Evolutionary conservation across 2,888 invertebrate genomes (phyloP), one percentile per base, ranked within the genome.

Genomic region (Cephus nigrinus): DNA sequence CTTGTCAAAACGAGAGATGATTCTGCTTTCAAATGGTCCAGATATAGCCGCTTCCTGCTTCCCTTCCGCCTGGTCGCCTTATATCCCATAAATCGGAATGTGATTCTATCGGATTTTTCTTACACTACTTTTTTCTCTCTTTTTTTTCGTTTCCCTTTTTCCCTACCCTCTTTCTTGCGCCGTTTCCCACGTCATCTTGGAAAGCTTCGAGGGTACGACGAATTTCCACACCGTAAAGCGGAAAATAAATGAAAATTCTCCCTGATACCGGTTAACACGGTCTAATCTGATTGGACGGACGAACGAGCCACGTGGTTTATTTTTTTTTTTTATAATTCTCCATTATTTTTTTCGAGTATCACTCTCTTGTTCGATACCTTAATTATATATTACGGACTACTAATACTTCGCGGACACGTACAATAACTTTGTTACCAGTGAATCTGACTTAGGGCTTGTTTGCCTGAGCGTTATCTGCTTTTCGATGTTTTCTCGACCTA

Each of bases 401-500:
- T 23, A 9, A 9, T 55, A 55, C 9, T 55, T 23, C 23, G 40
- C 40, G 40, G 40, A 55, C 40, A 55, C 40, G 23, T 55, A 55
- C 40, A 55, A 23, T 23, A 23, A 55, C 23, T 55, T 55, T 23
- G 23, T 9, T 23, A 55, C 23, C 0, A 55, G 23, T 23, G 4
- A 55, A 55, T 23, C 15, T 55, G 23, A 23, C 40, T 23, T 23
- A 55, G 40, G 40, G 23, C 0, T 55, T 55, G 0, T 55, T 55
- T 55, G 23, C 40, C 23, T 55, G 40, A 5, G 23, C 2, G 40
- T 23, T 40, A 5, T 40, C 40, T 15, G 4, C 40, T 69, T 75
- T 76, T 75, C 33, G 9, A 71, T 23, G 68, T 12, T 72, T 15
- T 77, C 71, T 12, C 75, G 40, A 23, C 2, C 73, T 35, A 71